Percentiles rank a stretch among this genome's conserved stretches.
phyloP scores from a whole-genome alignment of 2,113 vertebrate genomes.

The Cichladusa arquata region DNA sequence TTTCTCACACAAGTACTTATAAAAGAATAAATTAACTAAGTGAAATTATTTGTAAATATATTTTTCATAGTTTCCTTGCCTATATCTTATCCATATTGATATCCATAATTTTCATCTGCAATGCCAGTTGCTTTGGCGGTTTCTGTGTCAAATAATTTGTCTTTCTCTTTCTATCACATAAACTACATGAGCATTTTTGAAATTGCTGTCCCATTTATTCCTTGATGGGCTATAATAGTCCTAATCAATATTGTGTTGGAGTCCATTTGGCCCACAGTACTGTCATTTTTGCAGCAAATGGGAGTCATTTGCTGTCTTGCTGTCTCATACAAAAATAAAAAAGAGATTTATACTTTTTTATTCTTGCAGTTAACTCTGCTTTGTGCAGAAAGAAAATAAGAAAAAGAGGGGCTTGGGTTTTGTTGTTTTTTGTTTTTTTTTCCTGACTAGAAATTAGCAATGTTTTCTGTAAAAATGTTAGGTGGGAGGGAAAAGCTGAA shows the following conservation, averaged over 20 bases:
- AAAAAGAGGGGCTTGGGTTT: background rate
- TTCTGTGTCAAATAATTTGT: background rate
- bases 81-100: background rate
- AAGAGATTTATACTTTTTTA: constrained; percentile 18
- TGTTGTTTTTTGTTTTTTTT: background rate
- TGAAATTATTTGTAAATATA: background rate
- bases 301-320: background rate
- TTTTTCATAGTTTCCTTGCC: background rate
- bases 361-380: background rate
- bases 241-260: constrained; percentile 33
- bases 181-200: background rate
- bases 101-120: background rate
- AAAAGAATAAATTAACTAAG: background rate
- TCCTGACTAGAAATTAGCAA: background rate
- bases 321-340: constrained; percentile 32
- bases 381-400: background rate
- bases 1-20: background rate
- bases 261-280: background rate
- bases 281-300: constrained; percentile 37
- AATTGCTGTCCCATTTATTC: background rate
- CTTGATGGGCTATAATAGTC: constrained; percentile 12
- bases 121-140: background rate
- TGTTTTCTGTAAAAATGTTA: background rate
- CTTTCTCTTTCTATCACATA: background rate
- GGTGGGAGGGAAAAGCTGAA: background rate